phyloP scores from a whole-genome alignment of 2,113 vertebrate genomes.

The Dasypus novemcinctus region DNA sequence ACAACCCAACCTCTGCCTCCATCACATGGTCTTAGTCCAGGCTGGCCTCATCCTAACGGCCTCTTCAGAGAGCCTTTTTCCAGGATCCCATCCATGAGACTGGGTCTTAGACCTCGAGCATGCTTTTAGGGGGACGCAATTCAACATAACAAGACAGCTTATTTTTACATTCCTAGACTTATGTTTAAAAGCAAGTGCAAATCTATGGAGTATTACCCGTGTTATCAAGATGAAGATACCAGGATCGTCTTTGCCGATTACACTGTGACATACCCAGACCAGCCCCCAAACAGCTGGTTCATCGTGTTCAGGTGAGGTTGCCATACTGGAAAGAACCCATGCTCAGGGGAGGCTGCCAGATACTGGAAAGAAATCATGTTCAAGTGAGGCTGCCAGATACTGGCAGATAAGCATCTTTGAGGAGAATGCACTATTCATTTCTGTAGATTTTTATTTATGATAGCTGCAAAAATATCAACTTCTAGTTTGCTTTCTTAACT shows the following conservation, averaged over 20 bases:
- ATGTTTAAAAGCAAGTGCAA: constrained; percentile 87
- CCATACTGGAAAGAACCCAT: no score
- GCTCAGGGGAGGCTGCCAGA: no score
- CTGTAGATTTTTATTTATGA: not conserved
- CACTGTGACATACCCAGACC: constrained; percentile 82
- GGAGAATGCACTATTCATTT: not conserved
- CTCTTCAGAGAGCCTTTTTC: no score
- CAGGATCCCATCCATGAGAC: no score
- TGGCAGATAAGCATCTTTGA: not conserved
- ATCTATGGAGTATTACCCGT: constrained; percentile 84
- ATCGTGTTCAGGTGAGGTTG: constrained; percentile 91
- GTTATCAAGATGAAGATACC: constrained; percentile 89
- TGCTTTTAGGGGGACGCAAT: no score
- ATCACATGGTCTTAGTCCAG: no score
- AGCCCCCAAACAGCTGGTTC: constrained; percentile 87
- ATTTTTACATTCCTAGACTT: constrained; percentile 81
- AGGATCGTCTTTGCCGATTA: constrained; percentile 88
- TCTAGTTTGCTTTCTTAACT: not conserved
- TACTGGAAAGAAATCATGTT: no score
- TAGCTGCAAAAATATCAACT: not conserved
- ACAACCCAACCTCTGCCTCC: no score
- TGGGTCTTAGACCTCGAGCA: no score
- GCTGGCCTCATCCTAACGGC: no score
- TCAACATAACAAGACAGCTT: not conserved
- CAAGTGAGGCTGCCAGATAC: not conserved